Evolutionary conservation across 64 coral and sea anemone species (phyloP), one percentile per base, ranked within the genome.

Genomic region (Dendronephthya gigantea): DNA sequence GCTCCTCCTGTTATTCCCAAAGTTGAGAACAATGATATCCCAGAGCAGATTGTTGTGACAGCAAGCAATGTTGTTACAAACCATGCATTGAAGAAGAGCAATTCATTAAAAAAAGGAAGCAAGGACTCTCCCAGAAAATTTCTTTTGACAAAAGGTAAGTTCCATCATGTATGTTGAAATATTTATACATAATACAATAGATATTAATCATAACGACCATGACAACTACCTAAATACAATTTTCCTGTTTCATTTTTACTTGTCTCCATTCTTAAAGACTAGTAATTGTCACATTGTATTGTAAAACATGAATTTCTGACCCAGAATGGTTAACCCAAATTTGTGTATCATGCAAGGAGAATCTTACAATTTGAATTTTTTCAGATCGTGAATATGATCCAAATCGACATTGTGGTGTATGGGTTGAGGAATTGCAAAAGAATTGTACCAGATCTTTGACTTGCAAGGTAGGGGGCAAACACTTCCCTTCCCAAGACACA

Each of bases 381-480:
- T 39, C 49, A 96, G 94, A 97, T 47, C 91, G 94, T 65, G 94
- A 97, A 72, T 97, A 93, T 97, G 94, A 97, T 91, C 91, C 94
- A 31, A 92, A 97, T 84, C 93, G 93, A 56, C 94, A 97, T 45
- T 97, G 94, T 89, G 94, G 94, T 45, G 94, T 97, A 2, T 97
- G 94, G 94, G 84, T 97, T 12, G 82, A 85, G 23, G 94, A 97
- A 87, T 88, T 89, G 13, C 86, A 97, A 55, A 97, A 97, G 50
- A 85, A 84, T 36, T 97, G 94, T 89, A 97, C 94, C 0, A 82
- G 94, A 16, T 97, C 94, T 31, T 83, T 97, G 0, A 97, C 94
- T 89, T 97, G 94, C 87, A 97, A 97, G 94, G 94, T 97, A 87
- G 52, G 28, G 23, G 25, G 48, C 0, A 50, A 12, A 31, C 7